Base-by-base conservation (phyloP, 2,888 invertebrate genomes). In the Rotaria magnacalcarata region DNA sequence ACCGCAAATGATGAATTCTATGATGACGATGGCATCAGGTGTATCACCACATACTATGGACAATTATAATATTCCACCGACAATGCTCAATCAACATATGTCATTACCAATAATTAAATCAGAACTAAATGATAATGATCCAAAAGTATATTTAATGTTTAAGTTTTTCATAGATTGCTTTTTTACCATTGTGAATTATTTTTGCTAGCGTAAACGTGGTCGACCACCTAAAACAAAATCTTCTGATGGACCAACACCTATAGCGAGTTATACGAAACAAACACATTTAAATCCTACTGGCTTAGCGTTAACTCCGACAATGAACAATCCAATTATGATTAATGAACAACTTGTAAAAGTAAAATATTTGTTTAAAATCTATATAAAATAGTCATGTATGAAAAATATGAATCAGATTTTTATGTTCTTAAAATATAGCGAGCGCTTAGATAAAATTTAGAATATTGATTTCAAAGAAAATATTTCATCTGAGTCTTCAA, bases 171-270 rank as follows among this genome's bases (percentile, higher is more conserved):
- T 58, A n/a, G 34, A 5, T 27, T 3, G n/a, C 19, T 60, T n/a
- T 11, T 10, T 74, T 11, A 41, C 41, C 10, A 41, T n/a, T 27
- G 10, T 21, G n/a, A 75, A 43, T 52, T 11, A 50, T 50, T 52
- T 52, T 52, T 24, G 6, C 24, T 14, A 80, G 80, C 43, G 80
- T n/a, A 80, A 80, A 47, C 80, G 80, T 80, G 80, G 80, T 80
- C 80, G 80, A 24, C 80, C 80, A 43, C 80, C 80, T 14, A 80
- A 80, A 80, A 80, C 47, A n/a, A 80, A 80, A 80, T 80, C 80
- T 6, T 47, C 43, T 8, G 80, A 80, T n/a, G 47, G 47, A n/a
- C 43, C 80, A 80, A 43, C 47, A 80, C 80, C 47, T 10, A 21
- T 47, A 24, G 47, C 21, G 5, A 80, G 8, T 47, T 80, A 47